These are phyloP conservation scores for Anas acuta DNA, from an alignment of 2,797 vertebrate genomes.

Conservation along the genomic window DNA sequence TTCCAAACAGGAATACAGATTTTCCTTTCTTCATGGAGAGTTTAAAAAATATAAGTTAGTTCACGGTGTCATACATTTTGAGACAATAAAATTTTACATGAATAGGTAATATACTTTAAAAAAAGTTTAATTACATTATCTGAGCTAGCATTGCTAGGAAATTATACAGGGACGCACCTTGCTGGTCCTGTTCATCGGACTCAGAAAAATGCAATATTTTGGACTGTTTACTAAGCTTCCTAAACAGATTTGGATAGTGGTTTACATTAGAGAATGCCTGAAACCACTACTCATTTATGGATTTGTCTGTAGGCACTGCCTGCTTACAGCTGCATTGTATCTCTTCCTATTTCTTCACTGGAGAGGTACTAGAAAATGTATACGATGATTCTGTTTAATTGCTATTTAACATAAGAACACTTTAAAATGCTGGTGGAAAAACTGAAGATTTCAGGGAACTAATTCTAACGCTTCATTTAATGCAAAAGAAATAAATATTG, in stretches of 20 bases:
- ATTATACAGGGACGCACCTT: background rate
- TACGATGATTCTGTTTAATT: background rate
- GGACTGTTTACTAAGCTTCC: background rate
- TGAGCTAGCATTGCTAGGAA: background rate
- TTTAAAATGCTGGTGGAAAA: background rate
- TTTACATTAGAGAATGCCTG: background rate
- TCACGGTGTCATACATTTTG: background rate
- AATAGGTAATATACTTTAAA: background rate
- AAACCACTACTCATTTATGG: background rate
- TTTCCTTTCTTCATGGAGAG: background rate
- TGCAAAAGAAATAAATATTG: background rate
- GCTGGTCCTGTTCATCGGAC: background rate
- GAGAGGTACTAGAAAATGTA: background rate
- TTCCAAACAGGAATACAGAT: background rate
- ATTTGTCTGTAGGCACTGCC: background rate
- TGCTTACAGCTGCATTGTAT: too few species aligned
- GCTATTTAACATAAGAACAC: background rate
- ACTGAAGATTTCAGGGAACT: background rate
- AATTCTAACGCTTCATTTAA: background rate
- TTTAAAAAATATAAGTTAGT: background rate
- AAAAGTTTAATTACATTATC: background rate
- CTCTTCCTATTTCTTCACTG: background rate
- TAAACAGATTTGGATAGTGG: background rate
- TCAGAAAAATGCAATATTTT: background rate
- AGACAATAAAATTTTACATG: background rate